phyloP scores from a whole-genome alignment of 2,113 vertebrate genomes.

The Electrona antarctica region DNA sequence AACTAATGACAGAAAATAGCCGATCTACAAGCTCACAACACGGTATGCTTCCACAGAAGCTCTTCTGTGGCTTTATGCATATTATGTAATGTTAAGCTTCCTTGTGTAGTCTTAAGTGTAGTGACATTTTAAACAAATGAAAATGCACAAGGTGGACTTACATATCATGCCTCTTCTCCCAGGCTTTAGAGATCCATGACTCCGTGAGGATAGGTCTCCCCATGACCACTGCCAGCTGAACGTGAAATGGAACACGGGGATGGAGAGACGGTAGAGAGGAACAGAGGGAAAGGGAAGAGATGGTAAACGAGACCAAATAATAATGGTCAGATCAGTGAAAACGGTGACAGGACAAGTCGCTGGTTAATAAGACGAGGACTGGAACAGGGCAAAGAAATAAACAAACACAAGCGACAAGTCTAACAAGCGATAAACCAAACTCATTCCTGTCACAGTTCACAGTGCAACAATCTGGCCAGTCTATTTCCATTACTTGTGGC shows the following conservation, averaged over 20 bases:
- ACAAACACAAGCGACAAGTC: background rate
- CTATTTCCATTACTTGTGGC: constrained; percentile 32
- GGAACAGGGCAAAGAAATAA: background rate
- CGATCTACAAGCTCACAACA: no score
- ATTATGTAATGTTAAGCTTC: no score
- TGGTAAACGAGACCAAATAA: background rate
- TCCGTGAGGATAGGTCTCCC: constrained; percentile 94
- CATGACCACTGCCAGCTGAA: constrained; percentile 92
- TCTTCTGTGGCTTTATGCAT: no score
- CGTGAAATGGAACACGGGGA: background rate
- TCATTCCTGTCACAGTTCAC: background rate
- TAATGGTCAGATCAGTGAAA: background rate
- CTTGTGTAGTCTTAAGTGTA: no score
- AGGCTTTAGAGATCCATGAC: constrained; percentile 92
- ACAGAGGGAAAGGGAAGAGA: background rate
- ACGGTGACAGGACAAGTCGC: background rate
- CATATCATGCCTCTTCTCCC: constrained; percentile 91
- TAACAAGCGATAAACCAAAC: constrained; percentile 1
- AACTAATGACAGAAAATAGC: no score
- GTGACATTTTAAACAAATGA: no score
- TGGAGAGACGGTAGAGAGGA: background rate
- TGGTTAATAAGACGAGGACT: background rate
- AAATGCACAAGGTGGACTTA: constrained; percentile 64
- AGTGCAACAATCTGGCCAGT: constrained; percentile 2
- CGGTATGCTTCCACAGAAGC: no score